Evolutionary conservation across 2,888 invertebrate genomes (phyloP).

Genomic region (Diplazon laetatorius): DNA sequence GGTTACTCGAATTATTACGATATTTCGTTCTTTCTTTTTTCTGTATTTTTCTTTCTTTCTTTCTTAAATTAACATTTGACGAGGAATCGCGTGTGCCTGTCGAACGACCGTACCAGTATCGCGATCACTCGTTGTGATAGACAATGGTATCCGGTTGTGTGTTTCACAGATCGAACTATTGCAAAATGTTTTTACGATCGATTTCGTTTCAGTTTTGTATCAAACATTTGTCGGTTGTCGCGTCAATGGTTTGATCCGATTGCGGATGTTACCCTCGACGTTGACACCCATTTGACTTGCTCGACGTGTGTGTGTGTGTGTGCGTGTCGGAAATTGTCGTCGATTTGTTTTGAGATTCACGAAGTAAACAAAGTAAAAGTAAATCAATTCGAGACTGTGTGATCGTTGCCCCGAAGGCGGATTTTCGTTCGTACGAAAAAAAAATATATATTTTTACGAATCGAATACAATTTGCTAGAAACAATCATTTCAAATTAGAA

Average conservation of each 20-base stretch:
- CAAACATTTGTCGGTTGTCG: conserved; percentile 63
- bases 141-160: conserved; percentile 62
- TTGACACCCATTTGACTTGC: conserved; percentile 1
- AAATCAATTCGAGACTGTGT: neutral
- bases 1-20: neutral
- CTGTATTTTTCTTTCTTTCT: too few relatives aligned
- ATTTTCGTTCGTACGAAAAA: too few relatives aligned
- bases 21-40: too few relatives aligned
- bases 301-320: too few relatives aligned
- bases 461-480: too few relatives aligned
- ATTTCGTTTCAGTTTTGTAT: conserved; percentile 59
- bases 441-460: too few relatives aligned
- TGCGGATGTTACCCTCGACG: conserved; percentile 45
- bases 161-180: conserved; percentile 50
- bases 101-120: conserved; percentile 12
- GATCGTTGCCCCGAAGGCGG: neutral
- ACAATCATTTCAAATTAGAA: too few relatives aligned
- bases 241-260: conserved; percentile 39
- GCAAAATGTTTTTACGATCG: conserved; percentile 47
- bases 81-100: neutral
- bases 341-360: neutral
- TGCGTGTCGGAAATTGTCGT: neutral
- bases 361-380: neutral
- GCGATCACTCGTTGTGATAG: conserved; percentile 24
- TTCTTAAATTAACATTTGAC: neutral